Evolutionary conservation across 2,888 invertebrate genomes (phyloP).

Genomic region (Tetramorium bicarinatum): DNA sequence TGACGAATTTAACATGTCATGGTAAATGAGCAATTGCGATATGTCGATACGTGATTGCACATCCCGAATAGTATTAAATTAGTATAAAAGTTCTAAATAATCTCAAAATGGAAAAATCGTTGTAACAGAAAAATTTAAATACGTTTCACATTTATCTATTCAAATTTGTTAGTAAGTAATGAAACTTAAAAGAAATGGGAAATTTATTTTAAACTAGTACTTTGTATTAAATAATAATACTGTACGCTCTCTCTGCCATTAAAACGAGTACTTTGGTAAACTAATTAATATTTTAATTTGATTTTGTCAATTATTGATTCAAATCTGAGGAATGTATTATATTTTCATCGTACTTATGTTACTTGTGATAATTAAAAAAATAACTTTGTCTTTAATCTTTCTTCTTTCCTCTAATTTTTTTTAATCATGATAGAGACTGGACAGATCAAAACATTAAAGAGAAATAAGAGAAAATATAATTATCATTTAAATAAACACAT

Average conservation of each 20-base stretch:
- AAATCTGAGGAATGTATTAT: neutral
- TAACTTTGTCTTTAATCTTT: neutral
- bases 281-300: slow-evolving; percentile 5
- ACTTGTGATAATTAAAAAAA: neutral
- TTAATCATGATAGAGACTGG: neutral
- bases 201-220: neutral
- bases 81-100: neutral
- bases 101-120: neutral
- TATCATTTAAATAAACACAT: neutral
- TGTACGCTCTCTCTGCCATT: neutral
- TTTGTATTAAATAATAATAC: neutral
- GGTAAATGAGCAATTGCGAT: neutral
- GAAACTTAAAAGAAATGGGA: neutral
- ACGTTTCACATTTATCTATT: neutral
- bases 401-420: neutral
- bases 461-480: neutral
- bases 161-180: neutral
- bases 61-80: neutral
- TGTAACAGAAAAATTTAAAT: neutral
- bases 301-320: neutral
- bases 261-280: neutral
- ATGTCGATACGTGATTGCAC: neutral
- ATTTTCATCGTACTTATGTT: neutral
- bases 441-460: neutral
- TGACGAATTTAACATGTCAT: slow-evolving; percentile 2